Evolutionary conservation across 2,113 vertebrate species (phyloP), one percentile per base, ranked within the genome.

Genomic region (Nanorana parkeri): DNA sequence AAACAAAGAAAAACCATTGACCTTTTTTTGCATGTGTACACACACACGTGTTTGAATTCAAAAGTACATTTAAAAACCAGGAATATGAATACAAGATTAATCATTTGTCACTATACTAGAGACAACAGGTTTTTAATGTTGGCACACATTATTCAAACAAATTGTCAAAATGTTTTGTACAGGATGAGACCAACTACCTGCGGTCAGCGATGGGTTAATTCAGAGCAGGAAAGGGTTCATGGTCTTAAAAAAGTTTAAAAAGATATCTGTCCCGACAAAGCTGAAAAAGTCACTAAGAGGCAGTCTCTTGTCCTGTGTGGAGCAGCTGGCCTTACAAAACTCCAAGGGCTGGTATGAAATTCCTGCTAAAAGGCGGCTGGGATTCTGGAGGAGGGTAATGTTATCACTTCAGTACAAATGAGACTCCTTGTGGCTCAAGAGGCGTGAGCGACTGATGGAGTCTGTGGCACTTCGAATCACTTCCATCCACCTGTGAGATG

Each of bases 391-490:
- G 23, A 0, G 2, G 61, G 0, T 32, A 28, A 76, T 1, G 23
- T 85, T 66, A 21, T 28, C 88, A 77, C 47, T 0, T 99, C 94
- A 98, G 58, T 96, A 97, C 87, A 89, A 66, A 0, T 94, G 94
- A 36, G 94, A 88, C 84, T 99, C 96, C 86, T 95, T 98, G 73
- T 93, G 94, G 89, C 95, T 97, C 69, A 92, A 89, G 72, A 92
- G 82, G 36, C 89, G 94, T 51, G 92, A 84, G 19, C 91, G 94
- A 17, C 95, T 92, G 88, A 94, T 91, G 0, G 96, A 94, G 86
- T 92, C 92, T 78, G 98, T 99, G 84, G 97, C 97, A 83, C 98
- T 99, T 88, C 96, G 94, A 90, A 99, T 99, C 74, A 99, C 98
- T 87, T 98, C 96, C 97, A 99, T 99, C 98, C 98, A 99, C 90